phyloP scores from a whole-genome alignment of 2,888 invertebrate genomes.

The Heliconius ismenius region DNA sequence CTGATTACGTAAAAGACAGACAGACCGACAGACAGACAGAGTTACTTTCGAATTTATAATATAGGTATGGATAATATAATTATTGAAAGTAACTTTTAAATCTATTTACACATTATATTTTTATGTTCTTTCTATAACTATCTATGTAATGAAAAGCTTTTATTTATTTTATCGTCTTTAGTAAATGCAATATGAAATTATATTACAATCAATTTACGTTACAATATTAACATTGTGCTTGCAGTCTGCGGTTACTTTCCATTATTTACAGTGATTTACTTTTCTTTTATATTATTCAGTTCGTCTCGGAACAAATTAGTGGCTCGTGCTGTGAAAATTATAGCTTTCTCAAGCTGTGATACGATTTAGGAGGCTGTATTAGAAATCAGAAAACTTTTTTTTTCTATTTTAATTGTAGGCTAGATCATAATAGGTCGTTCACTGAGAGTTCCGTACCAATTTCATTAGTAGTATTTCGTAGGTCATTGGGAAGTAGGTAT shows the following conservation, averaged over 20 bases:
- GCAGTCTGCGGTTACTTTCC: slow-evolving; percentile 38
- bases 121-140: neutral
- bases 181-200: neutral
- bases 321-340: slow-evolving; percentile 43
- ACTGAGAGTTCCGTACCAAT: too few relatives aligned
- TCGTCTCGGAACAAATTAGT: slow-evolving; percentile 37
- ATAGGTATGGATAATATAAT: too few relatives aligned
- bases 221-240: slow-evolving; percentile 8
- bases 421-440: too few relatives aligned
- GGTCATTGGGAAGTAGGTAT: too few relatives aligned
- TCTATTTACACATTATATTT: neutral
- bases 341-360: slow-evolving; percentile 38
- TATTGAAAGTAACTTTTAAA: neutral
- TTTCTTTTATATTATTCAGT: slow-evolving; percentile 42
- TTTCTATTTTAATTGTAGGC: neutral
- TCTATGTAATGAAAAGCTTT: neutral
- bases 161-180: neutral
- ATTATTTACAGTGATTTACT: slow-evolving; percentile 40
- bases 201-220: slow-evolving; percentile 15
- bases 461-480: too few relatives aligned
- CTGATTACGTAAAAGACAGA: too few relatives aligned
- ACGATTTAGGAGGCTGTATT: slow-evolving; percentile 26
- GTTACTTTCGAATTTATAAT: too few relatives aligned
- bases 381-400: neutral
- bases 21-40: too few relatives aligned